Base-by-base conservation (phyloP, 2,113 vertebrate genomes). In the Orthonyx spaldingii region DNA sequence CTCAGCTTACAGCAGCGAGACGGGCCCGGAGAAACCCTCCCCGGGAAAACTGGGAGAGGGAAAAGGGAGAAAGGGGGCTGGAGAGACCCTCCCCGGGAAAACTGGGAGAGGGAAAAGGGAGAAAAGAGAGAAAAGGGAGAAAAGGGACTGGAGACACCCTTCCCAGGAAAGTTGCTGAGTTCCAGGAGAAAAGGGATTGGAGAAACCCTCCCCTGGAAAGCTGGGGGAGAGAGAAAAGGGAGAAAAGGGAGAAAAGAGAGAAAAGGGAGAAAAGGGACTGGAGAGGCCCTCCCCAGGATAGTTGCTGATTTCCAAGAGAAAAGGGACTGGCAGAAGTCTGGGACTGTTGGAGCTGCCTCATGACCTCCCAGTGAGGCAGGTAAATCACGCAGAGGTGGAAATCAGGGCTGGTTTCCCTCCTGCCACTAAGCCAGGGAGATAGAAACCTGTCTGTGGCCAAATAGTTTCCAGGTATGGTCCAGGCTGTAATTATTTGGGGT, bases 71-170 rank as follows among this genome's bases (percentile, higher is more conserved):
- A 77, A 76, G 61, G 37, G 46, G 37, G 69, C 23, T 44, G 39
- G 75, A 26, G 10, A 70, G 2, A 56, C 10, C 18, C 10, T 44
- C 5, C 1, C 6, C 0, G 3, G 27, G 24, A 30, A 42, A 42
- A 42, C n/a, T n/a, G n/a, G 41, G 41, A 42, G 41, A 42, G 75
- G 19, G 39, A n/a, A 81, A 59, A 80, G 33, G 10, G 39, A 2
- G 1, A 27, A 35, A 16, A 13, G 24, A 27, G 4, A 39, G 41
- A 42, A 42, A 42, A 42, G 41, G 41, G 32, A 13, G 32, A 16
- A 52, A 52, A 27, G 50, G 50, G 50, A 16, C 72, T 42, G 3
- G 3, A 7, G 60, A 66, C 37, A 65, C 15, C 2, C 46, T 70
- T 27, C 47, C 66, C 41, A 50, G 52, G 64, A 83, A 50, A 86